Conservation (phyloP, 1,140 invertebrate genomes). For the Charaxes varanes region DNA sequence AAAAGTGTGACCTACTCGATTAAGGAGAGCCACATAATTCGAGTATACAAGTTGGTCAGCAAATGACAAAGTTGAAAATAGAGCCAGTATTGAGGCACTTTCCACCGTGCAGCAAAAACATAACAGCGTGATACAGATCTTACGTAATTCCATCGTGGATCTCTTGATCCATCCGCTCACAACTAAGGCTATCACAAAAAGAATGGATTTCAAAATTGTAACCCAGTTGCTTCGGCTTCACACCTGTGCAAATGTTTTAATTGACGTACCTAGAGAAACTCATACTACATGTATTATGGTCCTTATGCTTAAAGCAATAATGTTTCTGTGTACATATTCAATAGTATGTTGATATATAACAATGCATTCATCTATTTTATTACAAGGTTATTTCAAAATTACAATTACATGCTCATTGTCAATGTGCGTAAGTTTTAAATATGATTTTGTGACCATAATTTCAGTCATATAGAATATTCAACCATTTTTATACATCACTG, state of each 20-base stretch:
- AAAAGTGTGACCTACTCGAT: conserved; percentile 43
- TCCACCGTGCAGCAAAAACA: conserved; percentile 25
- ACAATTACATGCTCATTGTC: no score
- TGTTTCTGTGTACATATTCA: no score
- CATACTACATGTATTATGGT: no score
- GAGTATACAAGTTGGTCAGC: conserved; percentile 55
- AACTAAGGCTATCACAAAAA: conserved; percentile 2
- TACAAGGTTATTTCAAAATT: no score
- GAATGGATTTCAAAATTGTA: conserved; percentile 9
- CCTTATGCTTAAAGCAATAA: no score
- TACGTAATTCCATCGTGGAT: conserved; percentile 28
- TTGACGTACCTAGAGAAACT: no score
- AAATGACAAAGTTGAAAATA: conserved; percentile 60
- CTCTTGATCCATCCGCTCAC: conserved; percentile 6
- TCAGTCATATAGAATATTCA: no score
- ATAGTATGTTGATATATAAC: no score
- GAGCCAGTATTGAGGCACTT: conserved; percentile 50
- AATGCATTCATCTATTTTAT: no score
- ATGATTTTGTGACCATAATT: no score
- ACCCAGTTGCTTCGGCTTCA: not conserved
- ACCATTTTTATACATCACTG: no score
- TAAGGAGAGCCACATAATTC: conserved; percentile 45
- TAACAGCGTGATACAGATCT: conserved; percentile 29
- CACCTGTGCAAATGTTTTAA: conserved; percentile 3
- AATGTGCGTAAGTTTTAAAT: no score